These are phyloP conservation scores for Ormia ochracea DNA, from an alignment of 2,888 invertebrate genomes.

Conservation along the genomic window DNA sequence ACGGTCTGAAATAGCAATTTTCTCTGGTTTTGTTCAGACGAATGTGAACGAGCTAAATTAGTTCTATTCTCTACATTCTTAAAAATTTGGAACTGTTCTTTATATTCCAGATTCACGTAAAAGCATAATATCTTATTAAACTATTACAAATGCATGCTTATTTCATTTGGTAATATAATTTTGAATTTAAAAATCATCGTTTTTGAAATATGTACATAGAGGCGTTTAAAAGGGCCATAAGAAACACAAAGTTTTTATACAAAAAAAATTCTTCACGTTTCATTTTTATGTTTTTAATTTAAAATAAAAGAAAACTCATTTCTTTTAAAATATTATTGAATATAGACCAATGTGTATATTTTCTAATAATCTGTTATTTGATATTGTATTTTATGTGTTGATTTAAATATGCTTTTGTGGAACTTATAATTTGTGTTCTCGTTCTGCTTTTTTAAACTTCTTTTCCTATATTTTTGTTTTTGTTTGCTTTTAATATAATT, in stretches of 20 bases:
- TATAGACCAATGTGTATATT: not conserved
- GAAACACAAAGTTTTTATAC: not conserved
- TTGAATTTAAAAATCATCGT: too few species aligned
- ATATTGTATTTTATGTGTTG: slow-evolving; percentile 1
- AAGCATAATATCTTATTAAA: too few species aligned
- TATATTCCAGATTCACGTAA: too few species aligned
- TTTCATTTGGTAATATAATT: too few species aligned
- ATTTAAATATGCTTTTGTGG: slow-evolving; percentile 33
- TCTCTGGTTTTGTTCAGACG: too few species aligned
- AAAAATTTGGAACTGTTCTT: too few species aligned
- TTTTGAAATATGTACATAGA: too few species aligned
- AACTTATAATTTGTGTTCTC: slow-evolving; percentile 40
- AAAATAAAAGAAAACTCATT: not conserved
- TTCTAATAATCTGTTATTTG: slow-evolving; percentile 10
- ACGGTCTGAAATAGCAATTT: too few species aligned
- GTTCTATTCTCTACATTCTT: too few species aligned
- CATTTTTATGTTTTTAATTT: not conserved
- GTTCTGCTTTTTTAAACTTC: slow-evolving; percentile 43
- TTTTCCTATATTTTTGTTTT: slow-evolving; percentile 42
- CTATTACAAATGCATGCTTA: too few species aligned
- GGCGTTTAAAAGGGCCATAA: slow-evolving; percentile 12
- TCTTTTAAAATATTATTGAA: slow-evolving; percentile 29
- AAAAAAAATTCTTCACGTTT: slow-evolving; percentile 7
- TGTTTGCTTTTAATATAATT: slow-evolving; percentile 50
- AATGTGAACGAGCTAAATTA: too few species aligned